phyloP scores from a whole-genome alignment of 2,113 vertebrate species.

The Solea senegalensis region DNA sequence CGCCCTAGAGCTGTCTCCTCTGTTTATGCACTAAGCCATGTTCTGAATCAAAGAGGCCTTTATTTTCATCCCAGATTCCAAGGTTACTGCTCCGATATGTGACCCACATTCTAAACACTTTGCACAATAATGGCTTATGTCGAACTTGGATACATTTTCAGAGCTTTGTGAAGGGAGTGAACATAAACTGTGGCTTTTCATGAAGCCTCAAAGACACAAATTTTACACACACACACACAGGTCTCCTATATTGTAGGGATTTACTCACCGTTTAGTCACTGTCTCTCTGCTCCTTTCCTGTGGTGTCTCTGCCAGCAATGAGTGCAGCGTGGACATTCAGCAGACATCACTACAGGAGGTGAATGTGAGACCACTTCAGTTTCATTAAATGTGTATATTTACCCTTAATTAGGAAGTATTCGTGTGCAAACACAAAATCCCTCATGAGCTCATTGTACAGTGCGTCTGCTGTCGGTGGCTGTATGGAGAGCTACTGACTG shows the following conservation, averaged over 20 bases:
- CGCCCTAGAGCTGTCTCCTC: conserved; percentile 28
- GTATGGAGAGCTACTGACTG: conserved; percentile 62
- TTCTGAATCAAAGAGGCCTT: conserved; percentile 65
- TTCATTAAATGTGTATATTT: conserved; percentile 75
- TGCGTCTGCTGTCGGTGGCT: conserved; percentile 66
- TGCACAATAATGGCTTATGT: conserved; percentile 60
- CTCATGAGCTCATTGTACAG: conserved; percentile 46
- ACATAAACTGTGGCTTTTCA: conserved; percentile 1
- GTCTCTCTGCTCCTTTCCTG: conserved; percentile 32
- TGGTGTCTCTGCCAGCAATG: conserved; percentile 50
- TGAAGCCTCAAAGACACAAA: not conserved
- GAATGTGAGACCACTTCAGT: conserved; percentile 58
- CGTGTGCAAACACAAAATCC: conserved; percentile 53
- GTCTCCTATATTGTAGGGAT: conserved; percentile 23
- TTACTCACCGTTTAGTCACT: conserved; percentile 30
- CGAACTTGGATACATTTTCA: conserved; percentile 39
- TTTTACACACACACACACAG: too few relatives aligned
- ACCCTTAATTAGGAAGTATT: conserved; percentile 69
- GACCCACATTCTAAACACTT: conserved; percentile 71
- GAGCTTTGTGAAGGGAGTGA: conserved; percentile 18
- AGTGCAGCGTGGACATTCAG: conserved; percentile 51
- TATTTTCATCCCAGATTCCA: conserved; percentile 60
- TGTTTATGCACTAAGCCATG: conserved; percentile 43
- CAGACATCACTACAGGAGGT: conserved; percentile 48
- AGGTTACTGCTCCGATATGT: conserved; percentile 65